A percentile compares a stretch with the other conserved stretches of the same genome.
Evolutionary conservation across 92 coral and sea anemone genomes (phyloP).

Genomic region (Palythoa grandis): DNA sequence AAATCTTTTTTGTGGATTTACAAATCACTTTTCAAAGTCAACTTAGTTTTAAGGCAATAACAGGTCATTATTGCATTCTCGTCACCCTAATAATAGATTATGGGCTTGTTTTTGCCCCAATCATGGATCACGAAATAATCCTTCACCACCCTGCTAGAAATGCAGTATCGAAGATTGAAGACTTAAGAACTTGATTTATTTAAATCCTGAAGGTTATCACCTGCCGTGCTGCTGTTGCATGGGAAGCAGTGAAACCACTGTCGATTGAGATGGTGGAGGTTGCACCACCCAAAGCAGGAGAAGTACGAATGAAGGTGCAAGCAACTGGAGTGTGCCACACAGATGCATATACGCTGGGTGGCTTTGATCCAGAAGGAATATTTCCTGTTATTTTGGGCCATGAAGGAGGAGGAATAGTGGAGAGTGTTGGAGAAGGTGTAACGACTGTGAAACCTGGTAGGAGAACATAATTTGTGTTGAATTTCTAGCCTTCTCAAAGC

Average conservation of each 20-base stretch:
- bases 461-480: not conserved
- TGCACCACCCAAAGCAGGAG: constrained; percentile 86
- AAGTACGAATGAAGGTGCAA: constrained; percentile 85
- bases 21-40: too few relatives aligned
- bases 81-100: too few relatives aligned
- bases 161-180: not conserved
- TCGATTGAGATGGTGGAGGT: constrained; percentile 89
- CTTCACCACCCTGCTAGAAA: not conserved
- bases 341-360: constrained; percentile 81
- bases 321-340: constrained; percentile 99
- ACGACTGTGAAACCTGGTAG: constrained; percentile 87
- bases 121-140: not conserved
- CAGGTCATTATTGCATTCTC: too few relatives aligned
- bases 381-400: constrained; percentile 95
- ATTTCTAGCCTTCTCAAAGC: too few relatives aligned
- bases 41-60: too few relatives aligned
- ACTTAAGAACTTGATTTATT: too few relatives aligned
- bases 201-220: constrained; percentile 65
- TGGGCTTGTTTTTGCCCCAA: too few relatives aligned
- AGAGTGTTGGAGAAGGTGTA: constrained; percentile 96
- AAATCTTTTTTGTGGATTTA: too few relatives aligned
- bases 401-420: constrained; percentile 98
- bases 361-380: constrained; percentile 79
- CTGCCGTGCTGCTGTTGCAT: constrained; percentile 94
- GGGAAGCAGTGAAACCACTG: constrained; percentile 90